phyloP scores from a whole-genome alignment of 2,113 vertebrate species.

The Edolisoma coerulescens region DNA sequence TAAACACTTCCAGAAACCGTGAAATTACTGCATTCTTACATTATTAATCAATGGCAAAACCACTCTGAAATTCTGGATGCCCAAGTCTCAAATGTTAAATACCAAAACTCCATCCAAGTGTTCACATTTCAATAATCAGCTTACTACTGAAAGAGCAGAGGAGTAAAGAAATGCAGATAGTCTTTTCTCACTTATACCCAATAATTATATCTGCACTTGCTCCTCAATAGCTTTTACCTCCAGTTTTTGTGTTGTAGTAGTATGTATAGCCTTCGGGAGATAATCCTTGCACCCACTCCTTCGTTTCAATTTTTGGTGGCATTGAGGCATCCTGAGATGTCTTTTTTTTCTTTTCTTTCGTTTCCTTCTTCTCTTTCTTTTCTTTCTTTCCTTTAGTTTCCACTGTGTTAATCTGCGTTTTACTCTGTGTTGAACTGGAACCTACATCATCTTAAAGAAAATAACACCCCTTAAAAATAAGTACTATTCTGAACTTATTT shows the following conservation, averaged over 20 bases:
- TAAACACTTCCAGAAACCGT: background rate
- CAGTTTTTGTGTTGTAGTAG: slow-evolving; percentile 76
- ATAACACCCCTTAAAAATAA: background rate
- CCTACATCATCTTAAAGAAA: slow-evolving; percentile 47
- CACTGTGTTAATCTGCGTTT: slow-evolving; percentile 5
- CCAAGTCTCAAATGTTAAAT: background rate
- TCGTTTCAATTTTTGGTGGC: background rate
- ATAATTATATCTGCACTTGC: background rate
- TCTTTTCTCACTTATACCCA: background rate
- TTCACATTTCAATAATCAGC: background rate
- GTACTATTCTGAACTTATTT: background rate
- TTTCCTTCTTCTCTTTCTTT: slow-evolving; percentile 61
- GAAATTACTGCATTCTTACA: background rate
- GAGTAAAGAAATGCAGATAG: background rate
- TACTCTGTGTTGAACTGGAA: slow-evolving; percentile 43
- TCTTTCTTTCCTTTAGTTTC: slow-evolving; percentile 52
- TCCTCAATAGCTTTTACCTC: slow-evolving; percentile 66
- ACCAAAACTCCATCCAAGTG: background rate
- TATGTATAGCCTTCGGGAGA: slow-evolving; percentile 77
- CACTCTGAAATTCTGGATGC: background rate
- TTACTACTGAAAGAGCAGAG: background rate
- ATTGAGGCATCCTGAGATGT: background rate
- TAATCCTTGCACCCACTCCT: slow-evolving; percentile 75
- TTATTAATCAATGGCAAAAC: background rate
- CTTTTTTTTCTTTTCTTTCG: slow-evolving; percentile 71